Conservation (phyloP, 2,888 invertebrate species). For the Leptopterna dolabrata region DNA sequence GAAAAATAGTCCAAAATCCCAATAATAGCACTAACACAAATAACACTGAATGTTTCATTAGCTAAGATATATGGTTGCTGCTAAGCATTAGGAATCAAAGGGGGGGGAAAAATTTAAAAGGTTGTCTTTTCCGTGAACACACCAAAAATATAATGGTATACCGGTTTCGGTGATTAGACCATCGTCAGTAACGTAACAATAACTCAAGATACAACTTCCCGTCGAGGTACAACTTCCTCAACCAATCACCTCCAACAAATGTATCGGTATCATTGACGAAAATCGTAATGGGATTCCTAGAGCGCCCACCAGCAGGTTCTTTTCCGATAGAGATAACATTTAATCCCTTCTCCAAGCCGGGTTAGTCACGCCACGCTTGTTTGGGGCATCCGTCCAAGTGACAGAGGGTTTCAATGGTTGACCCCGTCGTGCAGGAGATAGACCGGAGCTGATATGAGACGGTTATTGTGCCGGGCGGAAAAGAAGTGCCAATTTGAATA, state of each 20-base stretch:
- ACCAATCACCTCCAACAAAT: not conserved
- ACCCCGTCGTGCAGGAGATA: slow-evolving; percentile 17
- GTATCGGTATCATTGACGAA: not conserved
- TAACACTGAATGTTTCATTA: no score
- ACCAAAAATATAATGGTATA: no score
- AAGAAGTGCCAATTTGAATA: slow-evolving; percentile 49
- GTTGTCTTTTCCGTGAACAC: no score
- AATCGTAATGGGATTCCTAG: not conserved
- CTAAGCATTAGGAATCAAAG: no score
- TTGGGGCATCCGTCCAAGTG: not conserved
- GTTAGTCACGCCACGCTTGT: not conserved
- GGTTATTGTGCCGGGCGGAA: not conserved
- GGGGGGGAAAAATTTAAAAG: no score
- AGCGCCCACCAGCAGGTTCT: not conserved
- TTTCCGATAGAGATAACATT: slow-evolving; percentile 16
- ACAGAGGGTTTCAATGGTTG: not conserved
- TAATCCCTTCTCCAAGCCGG: not conserved
- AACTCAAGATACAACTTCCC: not conserved
- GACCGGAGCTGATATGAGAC: not conserved
- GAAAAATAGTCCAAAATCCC: no score
- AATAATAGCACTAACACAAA: no score
- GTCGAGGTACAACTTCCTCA: not conserved
- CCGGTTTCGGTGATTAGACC: no score
- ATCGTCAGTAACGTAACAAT: no score
- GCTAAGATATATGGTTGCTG: no score